Conservation (phyloP, 2,888 invertebrate species). For the Pemphredon lugubris region DNA sequence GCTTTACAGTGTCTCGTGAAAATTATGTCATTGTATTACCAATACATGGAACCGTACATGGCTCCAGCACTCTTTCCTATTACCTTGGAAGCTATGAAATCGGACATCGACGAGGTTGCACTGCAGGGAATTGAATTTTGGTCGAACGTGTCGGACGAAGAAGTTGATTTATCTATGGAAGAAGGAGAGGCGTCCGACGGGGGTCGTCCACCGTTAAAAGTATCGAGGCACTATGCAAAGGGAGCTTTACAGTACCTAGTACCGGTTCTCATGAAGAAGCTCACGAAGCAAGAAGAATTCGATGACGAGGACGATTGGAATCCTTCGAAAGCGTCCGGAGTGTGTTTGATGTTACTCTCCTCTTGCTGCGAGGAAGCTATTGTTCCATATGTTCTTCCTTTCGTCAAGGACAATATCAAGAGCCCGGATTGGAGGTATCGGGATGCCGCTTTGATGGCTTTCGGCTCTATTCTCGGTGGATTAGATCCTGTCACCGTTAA, state of each 20-base stretch:
- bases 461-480: conserved; percentile 96
- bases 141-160: conserved; percentile 99
- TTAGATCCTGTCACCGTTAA: conserved; percentile 93
- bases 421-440: conserved; percentile 95
- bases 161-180: conserved; percentile 97
- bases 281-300: conserved; percentile 97
- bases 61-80: conserved; percentile 98
- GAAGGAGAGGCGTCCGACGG: conserved; percentile 95
- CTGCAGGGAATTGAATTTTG: conserved; percentile 99
- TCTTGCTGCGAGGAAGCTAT: conserved; percentile 99
- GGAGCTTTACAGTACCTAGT: conserved; percentile 97
- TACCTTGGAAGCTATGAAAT: conserved; percentile 99
- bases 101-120: conserved; percentile 96
- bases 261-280: conserved; percentile 95
- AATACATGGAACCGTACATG: conserved; percentile 99
- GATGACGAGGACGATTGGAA: conserved; percentile 99
- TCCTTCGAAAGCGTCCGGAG: conserved; percentile 99
- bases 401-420: conserved; percentile 97
- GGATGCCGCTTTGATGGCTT: conserved; percentile 99
- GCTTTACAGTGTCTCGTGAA: conserved; percentile 99
- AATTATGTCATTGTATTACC: conserved; percentile 98
- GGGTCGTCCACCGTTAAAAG: conserved; percentile 95
- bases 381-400: conserved; percentile 97
- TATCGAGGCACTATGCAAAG: conserved; percentile 98
- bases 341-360: conserved; percentile 98